phyloP scores from a whole-genome alignment of 2,888 invertebrate genomes.

The Ommatoiulus sabulosus region DNA sequence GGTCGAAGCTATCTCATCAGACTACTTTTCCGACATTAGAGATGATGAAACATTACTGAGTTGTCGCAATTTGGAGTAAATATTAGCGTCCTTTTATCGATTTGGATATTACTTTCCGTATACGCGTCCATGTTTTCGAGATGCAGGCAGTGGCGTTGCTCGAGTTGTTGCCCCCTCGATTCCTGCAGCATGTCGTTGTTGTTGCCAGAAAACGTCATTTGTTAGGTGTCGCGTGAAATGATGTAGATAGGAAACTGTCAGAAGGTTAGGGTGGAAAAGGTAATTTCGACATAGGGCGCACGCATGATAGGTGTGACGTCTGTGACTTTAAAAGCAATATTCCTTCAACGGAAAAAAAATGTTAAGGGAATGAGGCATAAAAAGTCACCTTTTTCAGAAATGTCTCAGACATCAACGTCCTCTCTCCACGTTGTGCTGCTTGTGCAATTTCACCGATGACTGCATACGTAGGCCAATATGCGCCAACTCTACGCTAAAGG shows the following conservation, averaged over 20 bases:
- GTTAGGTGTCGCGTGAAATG: conserved; percentile 48
- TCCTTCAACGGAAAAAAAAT: conserved; percentile 42
- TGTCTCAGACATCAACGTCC: conserved; percentile 39
- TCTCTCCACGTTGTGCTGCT: conserved; percentile 22
- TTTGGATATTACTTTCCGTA: conserved; percentile 22
- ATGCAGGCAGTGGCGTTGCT: background rate
- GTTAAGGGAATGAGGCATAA: conserved; percentile 48
- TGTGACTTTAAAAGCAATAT: conserved; percentile 46
- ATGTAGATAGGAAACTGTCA: conserved; percentile 48
- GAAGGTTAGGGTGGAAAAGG: conserved; percentile 47
- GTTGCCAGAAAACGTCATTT: conserved; percentile 45
- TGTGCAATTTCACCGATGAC: conserved; percentile 45
- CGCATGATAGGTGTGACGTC: conserved; percentile 45
- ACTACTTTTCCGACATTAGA: background rate
- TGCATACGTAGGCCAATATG: conserved; percentile 17
- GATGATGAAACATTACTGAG: conserved; percentile 2
- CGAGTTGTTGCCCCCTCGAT: background rate
- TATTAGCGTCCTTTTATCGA: conserved; percentile 44
- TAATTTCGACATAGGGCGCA: conserved; percentile 35
- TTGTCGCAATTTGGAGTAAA: conserved; percentile 19
- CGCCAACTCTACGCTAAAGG: background rate
- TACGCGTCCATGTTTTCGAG: background rate
- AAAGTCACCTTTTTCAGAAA: conserved; percentile 30
- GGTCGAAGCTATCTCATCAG: conserved; percentile 18
- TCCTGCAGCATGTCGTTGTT: conserved; percentile 35